These are phyloP conservation scores for Dipodomys ordii DNA, from an alignment of 2,113 vertebrate species.

Conservation along the genomic window DNA sequence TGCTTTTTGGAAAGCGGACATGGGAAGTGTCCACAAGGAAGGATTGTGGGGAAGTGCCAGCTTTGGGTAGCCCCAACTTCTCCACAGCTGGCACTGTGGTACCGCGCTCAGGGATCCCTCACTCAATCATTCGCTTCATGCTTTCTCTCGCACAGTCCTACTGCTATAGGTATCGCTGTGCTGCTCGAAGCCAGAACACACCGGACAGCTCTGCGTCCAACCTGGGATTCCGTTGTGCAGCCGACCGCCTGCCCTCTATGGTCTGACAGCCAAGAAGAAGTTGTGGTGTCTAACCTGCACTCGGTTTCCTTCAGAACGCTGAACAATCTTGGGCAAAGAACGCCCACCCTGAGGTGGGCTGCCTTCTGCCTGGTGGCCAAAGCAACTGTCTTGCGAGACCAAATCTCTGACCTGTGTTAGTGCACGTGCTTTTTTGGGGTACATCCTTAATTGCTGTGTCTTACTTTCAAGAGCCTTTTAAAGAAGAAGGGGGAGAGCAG, in stretches of 20 bases:
- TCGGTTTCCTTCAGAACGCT: background rate
- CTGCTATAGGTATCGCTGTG: slow-evolving; percentile 98
- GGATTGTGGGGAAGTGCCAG: background rate
- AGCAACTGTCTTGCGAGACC: slow-evolving; percentile 43
- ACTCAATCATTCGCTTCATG: background rate
- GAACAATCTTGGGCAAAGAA: background rate
- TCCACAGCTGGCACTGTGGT: background rate
- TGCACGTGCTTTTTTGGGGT: slow-evolving; percentile 27
- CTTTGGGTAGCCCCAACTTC: background rate
- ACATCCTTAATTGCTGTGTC: background rate
- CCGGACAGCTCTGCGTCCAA: slow-evolving; percentile 97
- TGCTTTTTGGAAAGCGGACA: background rate
- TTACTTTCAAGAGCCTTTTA: slow-evolving; percentile 28
- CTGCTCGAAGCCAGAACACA: slow-evolving; percentile 97
- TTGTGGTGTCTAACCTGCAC: background rate
- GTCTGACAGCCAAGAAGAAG: slow-evolving; percentile 33
- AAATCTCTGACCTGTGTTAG: slow-evolving; percentile 3
- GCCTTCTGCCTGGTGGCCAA: slow-evolving; percentile 33
- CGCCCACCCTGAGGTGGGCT: background rate
- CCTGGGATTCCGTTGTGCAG: slow-evolving; percentile 96
- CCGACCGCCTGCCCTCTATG: slow-evolving; percentile 50
- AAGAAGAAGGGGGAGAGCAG: background rate
- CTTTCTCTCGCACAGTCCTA: slow-evolving; percentile 89
- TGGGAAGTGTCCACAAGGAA: background rate
- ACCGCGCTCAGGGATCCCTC: too few species aligned